phyloP scores from a whole-genome alignment of 2,797 vertebrate genomes.

The Liasis olivaceus region DNA sequence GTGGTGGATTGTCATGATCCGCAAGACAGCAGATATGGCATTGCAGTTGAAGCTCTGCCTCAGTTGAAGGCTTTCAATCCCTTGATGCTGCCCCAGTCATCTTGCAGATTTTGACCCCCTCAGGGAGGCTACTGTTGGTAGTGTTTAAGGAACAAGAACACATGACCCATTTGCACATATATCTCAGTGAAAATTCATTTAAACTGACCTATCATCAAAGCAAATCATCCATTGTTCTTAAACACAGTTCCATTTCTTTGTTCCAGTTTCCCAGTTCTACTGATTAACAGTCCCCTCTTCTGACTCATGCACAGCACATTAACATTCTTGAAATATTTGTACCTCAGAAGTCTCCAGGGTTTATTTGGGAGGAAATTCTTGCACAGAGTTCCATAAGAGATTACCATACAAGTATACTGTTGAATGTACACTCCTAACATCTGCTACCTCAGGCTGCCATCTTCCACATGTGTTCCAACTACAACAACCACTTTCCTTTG shows the following conservation, averaged over 20 bases:
- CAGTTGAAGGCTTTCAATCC: not conserved
- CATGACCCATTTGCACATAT: not conserved
- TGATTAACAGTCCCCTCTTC: not conserved
- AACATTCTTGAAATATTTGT: slow-evolving; percentile 13
- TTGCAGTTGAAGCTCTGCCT: not conserved
- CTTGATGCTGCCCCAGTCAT: not conserved
- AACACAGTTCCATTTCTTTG: not conserved
- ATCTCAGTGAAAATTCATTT: not conserved
- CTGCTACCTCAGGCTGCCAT: not conserved
- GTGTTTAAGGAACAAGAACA: not conserved
- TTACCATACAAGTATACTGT: not conserved
- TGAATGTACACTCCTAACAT: not conserved
- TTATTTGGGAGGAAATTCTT: not conserved
- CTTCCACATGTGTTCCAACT: not conserved
- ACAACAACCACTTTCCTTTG: not conserved
- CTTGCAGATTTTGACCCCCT: not conserved
- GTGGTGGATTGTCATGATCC: not conserved
- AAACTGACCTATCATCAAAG: not conserved
- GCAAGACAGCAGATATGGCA: not conserved
- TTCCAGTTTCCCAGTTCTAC: slow-evolving; percentile 7
- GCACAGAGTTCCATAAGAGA: not conserved
- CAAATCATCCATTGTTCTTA: not conserved
- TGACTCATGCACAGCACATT: not conserved
- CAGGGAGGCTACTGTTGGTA: not conserved
- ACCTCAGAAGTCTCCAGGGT: not conserved